phyloP scores from a whole-genome alignment of 2,797 vertebrate species.

The Nyctibius grandis region DNA sequence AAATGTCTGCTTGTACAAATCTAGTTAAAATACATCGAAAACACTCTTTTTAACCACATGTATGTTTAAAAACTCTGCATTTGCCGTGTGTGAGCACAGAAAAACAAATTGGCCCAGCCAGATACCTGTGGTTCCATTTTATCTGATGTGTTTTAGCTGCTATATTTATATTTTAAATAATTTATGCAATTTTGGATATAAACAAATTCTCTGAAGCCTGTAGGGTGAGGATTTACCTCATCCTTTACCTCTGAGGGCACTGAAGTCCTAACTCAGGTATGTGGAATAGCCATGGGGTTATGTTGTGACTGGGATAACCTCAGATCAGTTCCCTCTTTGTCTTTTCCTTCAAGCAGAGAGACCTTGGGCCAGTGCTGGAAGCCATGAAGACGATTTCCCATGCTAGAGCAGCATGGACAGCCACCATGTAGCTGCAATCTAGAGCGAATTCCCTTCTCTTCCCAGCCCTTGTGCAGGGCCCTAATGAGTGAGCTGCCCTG shows the following conservation, averaged over 20 bases:
- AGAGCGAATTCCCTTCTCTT: background rate
- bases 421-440: accelerated
- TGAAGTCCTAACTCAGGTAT: background rate
- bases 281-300: background rate
- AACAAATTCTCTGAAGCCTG: background rate
- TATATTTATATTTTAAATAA: background rate
- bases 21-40: background rate
- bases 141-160: background rate
- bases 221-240: background rate
- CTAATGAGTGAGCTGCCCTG: background rate
- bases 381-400: background rate
- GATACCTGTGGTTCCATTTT: background rate
- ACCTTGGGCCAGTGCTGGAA: background rate
- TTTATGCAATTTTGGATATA: background rate
- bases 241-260: background rate
- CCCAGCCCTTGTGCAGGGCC: background rate
- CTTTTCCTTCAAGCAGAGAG: background rate
- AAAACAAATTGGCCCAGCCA: background rate
- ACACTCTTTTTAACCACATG: background rate
- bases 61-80: background rate
- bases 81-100: background rate
- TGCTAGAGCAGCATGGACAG: background rate
- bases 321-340: background rate
- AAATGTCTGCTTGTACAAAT: background rate
- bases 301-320: background rate